Evolutionary conservation across 2,888 invertebrate genomes (phyloP).

Genomic region (Aphodius granarius): DNA sequence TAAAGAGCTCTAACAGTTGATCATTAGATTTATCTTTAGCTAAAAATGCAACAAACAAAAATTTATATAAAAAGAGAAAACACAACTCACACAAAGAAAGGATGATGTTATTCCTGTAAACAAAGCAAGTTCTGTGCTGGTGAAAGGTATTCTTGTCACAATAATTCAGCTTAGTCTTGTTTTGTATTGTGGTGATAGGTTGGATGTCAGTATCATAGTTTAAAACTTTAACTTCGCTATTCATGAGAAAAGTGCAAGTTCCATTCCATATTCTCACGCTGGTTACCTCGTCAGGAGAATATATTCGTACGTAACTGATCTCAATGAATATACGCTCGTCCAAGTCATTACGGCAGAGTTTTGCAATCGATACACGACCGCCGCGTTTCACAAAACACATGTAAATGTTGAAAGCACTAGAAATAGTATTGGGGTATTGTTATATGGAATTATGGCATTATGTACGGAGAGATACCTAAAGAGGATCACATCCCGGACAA

Average conservation of each 20-base stretch:
- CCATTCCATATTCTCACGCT: slow-evolving; percentile 50
- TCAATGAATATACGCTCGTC: slow-evolving; percentile 42
- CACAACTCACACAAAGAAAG: slow-evolving; percentile 47
- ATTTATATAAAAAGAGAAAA: slow-evolving; percentile 10
- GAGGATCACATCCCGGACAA: slow-evolving; percentile 43
- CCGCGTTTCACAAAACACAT: slow-evolving; percentile 50
- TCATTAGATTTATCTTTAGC: slow-evolving; percentile 39
- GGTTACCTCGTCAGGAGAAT: slow-evolving; percentile 48
- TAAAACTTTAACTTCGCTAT: slow-evolving; percentile 46
- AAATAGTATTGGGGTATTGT: slow-evolving; percentile 29
- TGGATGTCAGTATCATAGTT: slow-evolving; percentile 43
- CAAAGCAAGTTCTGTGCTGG: slow-evolving; percentile 40
- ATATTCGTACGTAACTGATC: slow-evolving; percentile 49
- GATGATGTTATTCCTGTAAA: slow-evolving; percentile 47
- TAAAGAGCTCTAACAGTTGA: slow-evolving; percentile 50
- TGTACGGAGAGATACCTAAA: slow-evolving; percentile 38
- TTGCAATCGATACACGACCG: slow-evolving; percentile 47
- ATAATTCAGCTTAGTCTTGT: slow-evolving; percentile 33
- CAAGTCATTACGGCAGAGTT: slow-evolving; percentile 36
- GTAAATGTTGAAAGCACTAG: slow-evolving; percentile 46
- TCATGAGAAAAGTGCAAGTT: slow-evolving; percentile 48
- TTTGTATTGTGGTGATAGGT: slow-evolving; percentile 38
- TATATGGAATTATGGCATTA: background rate
- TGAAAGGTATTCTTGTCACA: slow-evolving; percentile 33
- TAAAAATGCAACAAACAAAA: slow-evolving; percentile 41